Evolutionary conservation across 2,888 invertebrate genomes (phyloP).

Genomic region (Cantharis rufa): DNA sequence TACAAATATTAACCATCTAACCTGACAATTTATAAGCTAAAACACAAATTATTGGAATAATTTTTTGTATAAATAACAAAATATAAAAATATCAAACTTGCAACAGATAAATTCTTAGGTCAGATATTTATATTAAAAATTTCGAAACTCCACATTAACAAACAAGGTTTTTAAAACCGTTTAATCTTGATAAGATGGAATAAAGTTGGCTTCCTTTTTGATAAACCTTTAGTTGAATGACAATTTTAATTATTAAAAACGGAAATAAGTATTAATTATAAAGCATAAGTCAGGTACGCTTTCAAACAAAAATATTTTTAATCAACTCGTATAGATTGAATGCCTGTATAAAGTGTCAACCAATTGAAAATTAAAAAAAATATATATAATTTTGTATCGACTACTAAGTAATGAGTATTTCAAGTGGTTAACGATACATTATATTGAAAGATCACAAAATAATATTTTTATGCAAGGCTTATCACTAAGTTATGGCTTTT

Average conservation of each 20-base stretch:
- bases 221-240: background rate
- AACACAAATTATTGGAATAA: background rate
- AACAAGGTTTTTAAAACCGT: background rate
- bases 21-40: background rate
- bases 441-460: conserved; percentile 25
- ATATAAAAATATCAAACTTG: background rate
- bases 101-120: background rate
- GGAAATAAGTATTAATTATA: conserved; percentile 43
- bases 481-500: conserved; percentile 50
- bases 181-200: background rate
- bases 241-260: background rate
- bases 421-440: conserved; percentile 25
- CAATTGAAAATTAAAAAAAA: conserved; percentile 9
- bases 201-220: background rate
- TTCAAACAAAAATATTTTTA: conserved; percentile 29
- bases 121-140: background rate
- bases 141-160: background rate
- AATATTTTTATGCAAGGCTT: conserved; percentile 27
- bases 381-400: background rate
- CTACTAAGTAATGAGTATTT: conserved; percentile 10
- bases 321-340: conserved; percentile 1
- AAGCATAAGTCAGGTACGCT: conserved; percentile 57
- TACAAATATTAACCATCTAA: background rate
- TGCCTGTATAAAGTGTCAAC: conserved; percentile 12
- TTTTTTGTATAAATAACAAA: background rate